Base-by-base conservation (phyloP, 1,140 invertebrate genomes). In the Neomicropteryx cornuta region DNA sequence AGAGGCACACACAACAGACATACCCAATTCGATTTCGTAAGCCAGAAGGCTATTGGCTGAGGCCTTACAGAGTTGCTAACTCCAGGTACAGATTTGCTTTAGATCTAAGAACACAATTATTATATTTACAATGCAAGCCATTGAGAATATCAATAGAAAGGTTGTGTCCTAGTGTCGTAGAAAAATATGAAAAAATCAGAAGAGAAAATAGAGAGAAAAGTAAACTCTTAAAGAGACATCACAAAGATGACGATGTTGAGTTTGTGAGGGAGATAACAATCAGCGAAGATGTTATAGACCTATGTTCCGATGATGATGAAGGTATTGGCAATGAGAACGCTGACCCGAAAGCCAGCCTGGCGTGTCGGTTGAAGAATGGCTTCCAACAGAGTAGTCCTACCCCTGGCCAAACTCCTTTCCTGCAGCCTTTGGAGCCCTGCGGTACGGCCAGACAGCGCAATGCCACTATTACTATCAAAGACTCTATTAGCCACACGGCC, bases 301-400 rank as follows among this genome's bases (percentile, higher is more conserved):
- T 69, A 47, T 69, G 66, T 55, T 69, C 66, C 14, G 66, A 69
- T 29, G 64, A 67, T 47, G 66, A 69, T 39, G 51, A 51, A 32
- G 38, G 50, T 38, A 54, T 52, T 51, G 54, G 47, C 3, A 62
- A 63, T 44, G 62, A 68, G 40, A 65, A 66, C 43, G 56, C 55
- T 51, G 58, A 62, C 39, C 63, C 64, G 8, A 50, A 58, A 11
- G 60, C 58, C 1, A 60, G 60, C 4, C 50, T 63, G 34, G 50
- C 60, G 13, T 65, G 62, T 45, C 57, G 63, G 28, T 56, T 66
- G 55, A 51, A 60, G 16, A 60, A 60, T 5, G 62, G 62, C 11
- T 60, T 60, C 2, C 53, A 63, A 20, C 43, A 63, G 18, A 47
- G 62, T 18, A 50, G 62, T 21, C 57, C 60, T 6, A 60, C 58